Conservation (phyloP, 2,113 vertebrate genomes). For the Sakesphorus luctuosus region DNA sequence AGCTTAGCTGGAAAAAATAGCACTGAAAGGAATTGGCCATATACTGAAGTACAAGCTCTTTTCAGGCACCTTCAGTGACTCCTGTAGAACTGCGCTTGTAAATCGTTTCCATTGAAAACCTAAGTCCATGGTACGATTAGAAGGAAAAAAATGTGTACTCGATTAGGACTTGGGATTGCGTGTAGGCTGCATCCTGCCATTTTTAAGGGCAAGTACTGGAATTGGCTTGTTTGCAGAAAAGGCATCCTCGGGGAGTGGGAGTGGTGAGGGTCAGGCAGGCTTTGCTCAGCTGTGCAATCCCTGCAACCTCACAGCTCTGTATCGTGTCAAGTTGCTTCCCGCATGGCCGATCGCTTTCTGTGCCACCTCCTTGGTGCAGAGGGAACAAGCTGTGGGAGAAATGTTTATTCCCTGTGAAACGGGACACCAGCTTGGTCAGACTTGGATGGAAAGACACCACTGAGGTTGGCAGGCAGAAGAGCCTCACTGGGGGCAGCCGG, state of each 20-base stretch:
- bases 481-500: too few species aligned
- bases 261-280: neutral
- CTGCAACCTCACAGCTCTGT: neutral
- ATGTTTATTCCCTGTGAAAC: neutral
- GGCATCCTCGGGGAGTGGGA: neutral
- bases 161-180: neutral
- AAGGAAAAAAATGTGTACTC: neutral
- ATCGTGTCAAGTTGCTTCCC: accelerated
- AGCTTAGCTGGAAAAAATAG: neutral
- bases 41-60: neutral
- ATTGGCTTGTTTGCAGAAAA: neutral
- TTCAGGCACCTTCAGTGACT: neutral
- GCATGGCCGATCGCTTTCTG: neutral
- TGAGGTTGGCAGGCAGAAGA: neutral
- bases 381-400: neutral
- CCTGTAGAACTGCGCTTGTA: neutral
- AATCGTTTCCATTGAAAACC: neutral
- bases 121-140: neutral
- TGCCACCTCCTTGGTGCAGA: neutral
- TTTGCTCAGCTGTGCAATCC: neutral
- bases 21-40: neutral
- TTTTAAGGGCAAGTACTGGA: neutral
- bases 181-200: neutral
- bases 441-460: neutral
- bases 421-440: too few species aligned